Evolutionary conservation across 2,888 invertebrate genomes (phyloP).

Genomic region (Bellardia pandia): DNA sequence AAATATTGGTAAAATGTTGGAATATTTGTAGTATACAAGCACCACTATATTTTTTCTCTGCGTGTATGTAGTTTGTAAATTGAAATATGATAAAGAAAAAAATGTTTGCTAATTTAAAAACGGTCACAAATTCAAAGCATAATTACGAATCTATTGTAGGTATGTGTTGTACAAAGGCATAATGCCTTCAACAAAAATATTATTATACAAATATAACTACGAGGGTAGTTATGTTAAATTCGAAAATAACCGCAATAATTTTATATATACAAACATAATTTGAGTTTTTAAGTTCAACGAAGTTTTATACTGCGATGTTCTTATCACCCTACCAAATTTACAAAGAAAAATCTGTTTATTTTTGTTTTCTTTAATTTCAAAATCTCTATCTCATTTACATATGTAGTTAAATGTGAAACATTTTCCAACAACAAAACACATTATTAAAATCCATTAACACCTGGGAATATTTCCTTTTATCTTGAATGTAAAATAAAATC

Average conservation of each 20-base stretch:
- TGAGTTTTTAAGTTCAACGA: too few species aligned
- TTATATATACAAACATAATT: too few species aligned
- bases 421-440: background rate
- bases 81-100: background rate
- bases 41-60: too few species aligned
- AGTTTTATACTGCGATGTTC: background rate
- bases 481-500: background rate
- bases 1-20: too few species aligned
- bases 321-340: too few species aligned
- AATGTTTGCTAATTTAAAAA: background rate
- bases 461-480: slow-evolving; percentile 9
- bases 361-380: background rate
- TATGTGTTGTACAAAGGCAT: background rate
- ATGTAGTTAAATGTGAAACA: background rate
- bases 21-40: too few species aligned
- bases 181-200: too few species aligned
- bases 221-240: too few species aligned
- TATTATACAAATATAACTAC: too few species aligned
- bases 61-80: too few species aligned
- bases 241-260: too few species aligned
- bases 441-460: slow-evolving; percentile 12
- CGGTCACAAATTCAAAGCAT: background rate
- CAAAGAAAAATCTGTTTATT: background rate
- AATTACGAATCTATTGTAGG: background rate
- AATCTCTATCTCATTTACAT: background rate